These are phyloP conservation scores for Prunella strophiata DNA, from an alignment of 2,797 vertebrate species.

Conservation along the genomic window DNA sequence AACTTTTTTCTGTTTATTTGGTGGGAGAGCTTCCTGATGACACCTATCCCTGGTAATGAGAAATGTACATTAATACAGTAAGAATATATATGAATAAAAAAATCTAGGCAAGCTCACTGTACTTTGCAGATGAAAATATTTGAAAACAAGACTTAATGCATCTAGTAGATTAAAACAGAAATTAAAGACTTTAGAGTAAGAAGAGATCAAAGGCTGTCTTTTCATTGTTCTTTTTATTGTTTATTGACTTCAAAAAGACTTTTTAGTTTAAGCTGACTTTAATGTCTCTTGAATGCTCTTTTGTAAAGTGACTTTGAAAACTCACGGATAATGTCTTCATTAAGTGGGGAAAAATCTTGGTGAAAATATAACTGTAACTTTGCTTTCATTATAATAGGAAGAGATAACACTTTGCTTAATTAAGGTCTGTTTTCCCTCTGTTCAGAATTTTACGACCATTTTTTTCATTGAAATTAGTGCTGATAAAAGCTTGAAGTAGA, in stretches of 20 bases:
- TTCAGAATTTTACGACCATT: slow-evolving; percentile 71
- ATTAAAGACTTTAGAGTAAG: slow-evolving; percentile 81
- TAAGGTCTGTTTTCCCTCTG: slow-evolving; percentile 77
- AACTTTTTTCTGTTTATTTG: slow-evolving; percentile 18
- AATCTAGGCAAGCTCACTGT: slow-evolving; percentile 60
- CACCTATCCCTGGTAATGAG: slow-evolving; percentile 59
- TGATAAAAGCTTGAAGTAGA: slow-evolving; percentile 72
- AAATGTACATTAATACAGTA: slow-evolving; percentile 39
- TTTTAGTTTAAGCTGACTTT: slow-evolving; percentile 84
- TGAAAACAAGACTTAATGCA: slow-evolving; percentile 75
- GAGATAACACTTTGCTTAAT: slow-evolving; percentile 80
- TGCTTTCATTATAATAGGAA: slow-evolving; percentile 79
- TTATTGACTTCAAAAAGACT: slow-evolving; percentile 87
- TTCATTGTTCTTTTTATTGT: slow-evolving; percentile 86
- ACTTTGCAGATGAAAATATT: slow-evolving; percentile 74
- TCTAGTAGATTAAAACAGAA: slow-evolving; percentile 83
- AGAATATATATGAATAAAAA: slow-evolving; percentile 61
- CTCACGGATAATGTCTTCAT: slow-evolving; percentile 82
- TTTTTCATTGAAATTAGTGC: slow-evolving; percentile 71
- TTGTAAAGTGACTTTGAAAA: slow-evolving; percentile 86
- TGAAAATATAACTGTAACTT: slow-evolving; percentile 77
- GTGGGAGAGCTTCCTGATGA: slow-evolving; percentile 41
- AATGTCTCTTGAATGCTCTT: slow-evolving; percentile 83
- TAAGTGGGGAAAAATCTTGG: slow-evolving; percentile 79
- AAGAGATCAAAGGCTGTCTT: slow-evolving; percentile 81